Evolutionary conservation across 2,113 vertebrate genomes (phyloP), one percentile per base, ranked within the genome.

Genomic region (Damaliscus lunatus): DNA sequence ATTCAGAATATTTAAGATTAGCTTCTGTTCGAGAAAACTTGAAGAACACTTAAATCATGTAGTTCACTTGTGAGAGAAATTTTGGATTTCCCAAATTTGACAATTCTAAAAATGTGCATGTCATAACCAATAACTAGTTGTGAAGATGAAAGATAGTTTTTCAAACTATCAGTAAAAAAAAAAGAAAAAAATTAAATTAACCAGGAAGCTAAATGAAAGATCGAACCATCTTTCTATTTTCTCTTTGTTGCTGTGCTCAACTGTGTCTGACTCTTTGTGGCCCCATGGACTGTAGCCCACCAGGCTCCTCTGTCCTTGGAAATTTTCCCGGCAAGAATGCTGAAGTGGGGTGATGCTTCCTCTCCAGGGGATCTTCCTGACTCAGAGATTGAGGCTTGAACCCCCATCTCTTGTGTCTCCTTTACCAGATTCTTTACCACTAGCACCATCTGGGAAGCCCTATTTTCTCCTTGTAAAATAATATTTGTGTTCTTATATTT

Each of bases 261-360:
- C 36, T 21, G 1, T 36, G n/a, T 71, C 10, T 0, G 3, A 40
- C 19, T 71, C 10, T 40, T 40, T 71, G 19, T 71, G 67, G n/a
- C 67, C n/a, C 19, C 5, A 1, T 71, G 67, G n/a, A 71, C 67
- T 71, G 67, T 40, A 40, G 64, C 67, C n/a, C 67, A 23, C 67
- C n/a, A 40, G 67, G n/a, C 19, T 71, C n/a, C 67, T 71, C 67
- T 71, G 67, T 40, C 19, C n/a, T 23, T 23, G 67, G n/a, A 12
- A 23, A 23, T 40, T 40, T 40, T 71, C 11, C 10, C 23, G 67
- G 10, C n/a, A 71, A 40, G 67, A 71, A 11, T 71, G n/a, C 19
- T 23, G 67, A 40, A 40, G n/a, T 23, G n/a, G n/a, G 5, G 5
- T 71, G n/a, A 71, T 0, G 3, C 19, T 40, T 12, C 67, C 67